phyloP scores from a whole-genome alignment of 1,140 invertebrate genomes.

The Zeugodacus cucurbitae region DNA sequence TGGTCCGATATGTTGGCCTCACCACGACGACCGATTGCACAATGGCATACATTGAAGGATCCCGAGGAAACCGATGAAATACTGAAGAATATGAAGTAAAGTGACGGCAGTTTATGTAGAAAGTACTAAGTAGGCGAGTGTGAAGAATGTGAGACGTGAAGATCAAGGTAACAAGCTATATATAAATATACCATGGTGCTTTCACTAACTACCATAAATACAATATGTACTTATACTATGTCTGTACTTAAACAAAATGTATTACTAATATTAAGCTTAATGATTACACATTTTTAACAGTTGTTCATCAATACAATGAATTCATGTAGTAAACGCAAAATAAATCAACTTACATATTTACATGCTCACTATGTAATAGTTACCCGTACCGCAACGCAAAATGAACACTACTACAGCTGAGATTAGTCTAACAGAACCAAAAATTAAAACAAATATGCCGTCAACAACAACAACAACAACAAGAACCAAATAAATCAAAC shows the following conservation, averaged over 20 bases:
- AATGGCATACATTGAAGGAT: conserved; percentile 99
- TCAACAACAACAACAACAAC: conserved; percentile 33
- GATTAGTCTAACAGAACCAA: not conserved
- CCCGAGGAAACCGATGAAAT: conserved; percentile 87
- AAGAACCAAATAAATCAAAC: not conserved
- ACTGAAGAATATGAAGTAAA: conserved; percentile 65
- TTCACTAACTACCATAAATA: not conserved
- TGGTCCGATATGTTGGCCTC: conserved; percentile 99
- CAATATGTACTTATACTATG: not conserved
- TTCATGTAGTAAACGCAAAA: not conserved
- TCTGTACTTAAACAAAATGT: not conserved
- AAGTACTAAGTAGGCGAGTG: not conserved
- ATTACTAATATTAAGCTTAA: not conserved
- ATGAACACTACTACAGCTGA: not conserved
- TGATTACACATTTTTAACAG: not conserved
- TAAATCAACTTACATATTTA: conserved; percentile 7
- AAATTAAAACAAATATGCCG: not conserved
- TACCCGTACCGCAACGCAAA: not conserved
- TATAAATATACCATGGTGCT: not conserved
- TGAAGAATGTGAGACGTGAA: not conserved
- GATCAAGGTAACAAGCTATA: conserved; percentile 17
- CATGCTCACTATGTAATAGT: not conserved
- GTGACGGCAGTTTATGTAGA: not conserved
- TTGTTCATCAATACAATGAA: conserved; percentile 30
- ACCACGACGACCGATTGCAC: conserved; percentile 96